Evolutionary conservation across 2,113 vertebrate genomes (phyloP).

Genomic region (Cebus imitator): DNA sequence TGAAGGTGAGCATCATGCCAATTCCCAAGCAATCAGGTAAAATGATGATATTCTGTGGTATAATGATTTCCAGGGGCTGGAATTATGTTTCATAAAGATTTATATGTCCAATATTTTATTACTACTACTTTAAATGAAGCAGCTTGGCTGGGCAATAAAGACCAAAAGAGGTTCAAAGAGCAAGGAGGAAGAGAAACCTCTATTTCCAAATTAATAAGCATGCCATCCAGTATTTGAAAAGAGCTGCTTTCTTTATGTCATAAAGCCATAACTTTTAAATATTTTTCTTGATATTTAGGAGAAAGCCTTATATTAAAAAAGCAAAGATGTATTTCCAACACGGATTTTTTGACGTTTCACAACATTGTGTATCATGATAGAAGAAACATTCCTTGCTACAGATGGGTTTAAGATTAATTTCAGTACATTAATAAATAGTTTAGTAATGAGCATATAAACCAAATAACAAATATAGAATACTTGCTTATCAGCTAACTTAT

Average conservation of each 20-base stretch:
- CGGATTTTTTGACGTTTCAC: constrained; percentile 65
- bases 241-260: constrained; percentile 28
- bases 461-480: not conserved
- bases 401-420: constrained; percentile 51
- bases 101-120: constrained; percentile 68
- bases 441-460: not conserved
- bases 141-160: constrained; percentile 69
- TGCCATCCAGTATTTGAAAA: constrained; percentile 48
- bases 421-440: constrained; percentile 21
- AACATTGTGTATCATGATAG: not conserved
- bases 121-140: constrained; percentile 63
- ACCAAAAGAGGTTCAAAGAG: constrained; percentile 50
- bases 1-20: constrained; percentile 95
- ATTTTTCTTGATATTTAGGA: constrained; percentile 64
- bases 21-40: constrained; percentile 93
- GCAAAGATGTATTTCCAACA: constrained; percentile 64
- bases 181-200: constrained; percentile 75
- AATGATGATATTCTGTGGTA: constrained; percentile 95
- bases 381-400: constrained; percentile 58
- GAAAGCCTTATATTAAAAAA: constrained; percentile 50
- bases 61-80: constrained; percentile 92
- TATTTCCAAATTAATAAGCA: constrained; percentile 58
- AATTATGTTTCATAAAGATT: constrained; percentile 79
- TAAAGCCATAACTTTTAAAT: constrained; percentile 11
- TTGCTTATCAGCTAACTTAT: not conserved